phyloP scores from a whole-genome alignment of 2,113 vertebrate species.

The Nibea albiflora region DNA sequence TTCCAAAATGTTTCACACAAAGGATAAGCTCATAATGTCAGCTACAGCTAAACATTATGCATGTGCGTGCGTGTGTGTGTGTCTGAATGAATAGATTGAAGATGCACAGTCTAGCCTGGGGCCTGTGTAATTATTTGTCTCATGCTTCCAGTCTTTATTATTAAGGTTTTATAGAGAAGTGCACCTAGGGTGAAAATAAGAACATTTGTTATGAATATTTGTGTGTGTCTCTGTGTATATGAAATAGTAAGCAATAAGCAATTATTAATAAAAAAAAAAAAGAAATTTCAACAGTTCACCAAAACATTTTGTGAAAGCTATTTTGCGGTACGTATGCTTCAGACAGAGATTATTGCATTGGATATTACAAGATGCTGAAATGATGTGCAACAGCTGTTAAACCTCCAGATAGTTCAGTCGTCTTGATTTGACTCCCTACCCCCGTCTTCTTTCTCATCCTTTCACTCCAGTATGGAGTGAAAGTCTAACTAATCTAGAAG shows the following conservation, averaged over 20 bases:
- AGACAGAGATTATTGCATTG: neutral
- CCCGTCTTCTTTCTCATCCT: neutral
- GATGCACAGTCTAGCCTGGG: constrained; percentile 28
- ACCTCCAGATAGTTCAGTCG: neutral
- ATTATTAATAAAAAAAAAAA: neutral
- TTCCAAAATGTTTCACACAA: constrained; percentile 25
- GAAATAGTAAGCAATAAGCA: constrained; percentile 30
- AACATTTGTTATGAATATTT: constrained; percentile 24
- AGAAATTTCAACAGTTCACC: constrained; percentile 5
- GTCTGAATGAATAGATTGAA: constrained; percentile 20
- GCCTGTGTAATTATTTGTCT: constrained; percentile 22
- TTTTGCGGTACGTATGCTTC: constrained; percentile 20
- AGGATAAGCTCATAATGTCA: constrained; percentile 19
- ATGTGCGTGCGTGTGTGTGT: no score
- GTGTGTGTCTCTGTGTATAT: neutral
- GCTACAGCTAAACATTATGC: neutral
- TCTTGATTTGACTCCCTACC: neutral
- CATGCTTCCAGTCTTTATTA: constrained; percentile 46
- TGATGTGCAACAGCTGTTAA: constrained; percentile 1
- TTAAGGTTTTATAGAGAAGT: constrained; percentile 42
- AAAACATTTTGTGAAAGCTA: neutral
- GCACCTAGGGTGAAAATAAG: constrained; percentile 19
- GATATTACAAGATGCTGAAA: constrained; percentile 14
- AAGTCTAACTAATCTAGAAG: neutral
- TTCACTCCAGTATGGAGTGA: neutral